Conservation (phyloP, 92 coral and sea anemone species). For the Scolanthus callimorphus region DNA sequence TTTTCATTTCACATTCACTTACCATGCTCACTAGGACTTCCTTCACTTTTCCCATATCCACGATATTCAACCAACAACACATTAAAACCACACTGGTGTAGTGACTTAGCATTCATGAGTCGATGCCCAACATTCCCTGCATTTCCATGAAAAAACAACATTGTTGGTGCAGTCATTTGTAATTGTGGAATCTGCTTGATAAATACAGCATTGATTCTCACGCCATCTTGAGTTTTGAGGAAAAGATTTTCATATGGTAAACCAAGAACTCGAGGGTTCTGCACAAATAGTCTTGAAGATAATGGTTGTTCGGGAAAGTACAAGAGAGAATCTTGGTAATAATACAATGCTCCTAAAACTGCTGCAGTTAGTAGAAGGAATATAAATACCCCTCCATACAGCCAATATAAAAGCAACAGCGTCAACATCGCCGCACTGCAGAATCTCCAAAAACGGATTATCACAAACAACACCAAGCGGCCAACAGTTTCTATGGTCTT, state of each 20-base stretch:
- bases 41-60: constrained; percentile 97
- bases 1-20: no score
- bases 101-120: constrained; percentile 69
- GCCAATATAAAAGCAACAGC: constrained; percentile 83
- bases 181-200: constrained; percentile 80
- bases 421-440: constrained; percentile 96
- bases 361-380: constrained; percentile 91
- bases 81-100: constrained; percentile 91
- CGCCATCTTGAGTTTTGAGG: constrained; percentile 89
- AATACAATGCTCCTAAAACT: constrained; percentile 84
- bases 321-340: constrained; percentile 88
- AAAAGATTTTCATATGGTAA: constrained; percentile 87
- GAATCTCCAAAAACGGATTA: constrained; percentile 87
- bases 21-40: constrained; percentile 98
- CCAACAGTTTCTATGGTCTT: constrained; percentile 91
- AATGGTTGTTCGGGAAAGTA: constrained; percentile 98
- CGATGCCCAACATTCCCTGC: constrained; percentile 98
- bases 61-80: constrained; percentile 94
- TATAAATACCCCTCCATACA: constrained; percentile 93
- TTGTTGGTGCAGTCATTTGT: constrained; percentile 80
- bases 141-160: constrained; percentile 91
- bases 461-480: constrained; percentile 67
- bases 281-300: constrained; percentile 90
- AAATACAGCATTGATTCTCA: constrained; percentile 79
- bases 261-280: constrained; percentile 86